Evolutionary conservation across 2,888 invertebrate species (phyloP).

Genomic region (Erpobdella octoculata): DNA sequence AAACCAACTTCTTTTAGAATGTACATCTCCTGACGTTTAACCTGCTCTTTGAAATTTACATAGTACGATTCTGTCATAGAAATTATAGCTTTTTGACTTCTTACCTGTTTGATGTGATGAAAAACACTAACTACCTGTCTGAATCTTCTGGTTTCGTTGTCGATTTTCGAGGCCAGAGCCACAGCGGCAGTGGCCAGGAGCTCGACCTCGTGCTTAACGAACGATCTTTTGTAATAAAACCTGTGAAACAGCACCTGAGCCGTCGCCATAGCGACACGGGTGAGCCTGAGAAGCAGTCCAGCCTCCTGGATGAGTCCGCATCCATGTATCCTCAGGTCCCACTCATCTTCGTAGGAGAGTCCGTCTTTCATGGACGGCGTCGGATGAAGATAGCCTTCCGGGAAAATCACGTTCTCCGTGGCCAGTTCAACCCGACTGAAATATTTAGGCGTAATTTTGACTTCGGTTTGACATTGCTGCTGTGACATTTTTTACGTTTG

Average conservation of each 20-base stretch:
- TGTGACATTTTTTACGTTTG: too few species aligned
- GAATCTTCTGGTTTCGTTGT: background rate
- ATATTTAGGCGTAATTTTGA: too few species aligned
- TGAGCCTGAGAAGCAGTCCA: background rate
- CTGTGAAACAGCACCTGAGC: constrained; percentile 3
- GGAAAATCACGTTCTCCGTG: background rate
- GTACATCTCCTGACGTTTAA: background rate
- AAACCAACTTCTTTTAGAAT: background rate
- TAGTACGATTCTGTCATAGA: background rate
- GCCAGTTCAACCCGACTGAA: background rate
- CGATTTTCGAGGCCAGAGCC: background rate
- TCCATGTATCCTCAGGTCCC: background rate
- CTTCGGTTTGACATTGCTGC: too few species aligned
- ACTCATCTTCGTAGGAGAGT: background rate
- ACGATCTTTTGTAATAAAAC: background rate
- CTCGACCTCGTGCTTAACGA: background rate
- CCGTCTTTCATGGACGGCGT: background rate
- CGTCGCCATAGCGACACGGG: background rate
- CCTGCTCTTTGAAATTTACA: background rate
- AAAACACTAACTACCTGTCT: background rate
- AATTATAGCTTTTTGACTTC: background rate
- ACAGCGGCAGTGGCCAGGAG: background rate
- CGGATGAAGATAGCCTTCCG: background rate
- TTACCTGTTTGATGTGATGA: background rate
- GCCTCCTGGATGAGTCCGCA: background rate